Conservation (phyloP, 2,797 vertebrate species). For the Falco biarmicus region DNA sequence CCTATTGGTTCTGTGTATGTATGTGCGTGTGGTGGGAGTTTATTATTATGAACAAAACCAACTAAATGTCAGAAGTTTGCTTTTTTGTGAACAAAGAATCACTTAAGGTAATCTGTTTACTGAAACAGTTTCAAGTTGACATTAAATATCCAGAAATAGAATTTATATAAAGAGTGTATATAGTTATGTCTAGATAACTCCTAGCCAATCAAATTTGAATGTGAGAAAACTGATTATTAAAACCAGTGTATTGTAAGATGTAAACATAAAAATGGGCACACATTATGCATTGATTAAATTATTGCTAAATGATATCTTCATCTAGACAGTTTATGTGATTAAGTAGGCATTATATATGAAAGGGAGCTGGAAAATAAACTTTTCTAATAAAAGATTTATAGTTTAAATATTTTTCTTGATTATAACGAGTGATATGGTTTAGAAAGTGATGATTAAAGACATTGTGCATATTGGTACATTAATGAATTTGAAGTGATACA, state of each 20-base stretch:
- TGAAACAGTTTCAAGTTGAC: neutral
- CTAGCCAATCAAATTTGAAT: neutral
- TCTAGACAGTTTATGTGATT: neutral
- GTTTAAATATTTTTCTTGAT: neutral
- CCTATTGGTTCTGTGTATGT: too few relatives aligned
- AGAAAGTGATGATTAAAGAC: neutral
- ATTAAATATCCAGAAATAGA: neutral
- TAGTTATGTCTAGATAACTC: neutral
- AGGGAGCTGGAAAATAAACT: neutral
- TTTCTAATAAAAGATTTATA: neutral
- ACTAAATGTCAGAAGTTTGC: neutral
- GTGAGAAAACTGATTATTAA: neutral
- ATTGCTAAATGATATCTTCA: neutral
- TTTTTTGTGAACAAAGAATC: neutral
- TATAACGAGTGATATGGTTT: neutral
- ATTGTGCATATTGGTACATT: neutral
- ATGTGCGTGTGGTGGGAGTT: too few relatives aligned
- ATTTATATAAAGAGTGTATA: neutral
- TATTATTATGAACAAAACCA: neutral
- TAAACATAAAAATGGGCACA: neutral
- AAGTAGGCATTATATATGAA: neutral
- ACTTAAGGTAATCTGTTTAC: neutral
- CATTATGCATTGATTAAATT: neutral
- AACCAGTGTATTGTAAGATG: neutral
- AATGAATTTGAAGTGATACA: neutral